Percentiles rank a stretch among this genome's conserved stretches.
phyloP scores from a whole-genome alignment of 2,113 vertebrate species.

The Talpa occidentalis region DNA sequence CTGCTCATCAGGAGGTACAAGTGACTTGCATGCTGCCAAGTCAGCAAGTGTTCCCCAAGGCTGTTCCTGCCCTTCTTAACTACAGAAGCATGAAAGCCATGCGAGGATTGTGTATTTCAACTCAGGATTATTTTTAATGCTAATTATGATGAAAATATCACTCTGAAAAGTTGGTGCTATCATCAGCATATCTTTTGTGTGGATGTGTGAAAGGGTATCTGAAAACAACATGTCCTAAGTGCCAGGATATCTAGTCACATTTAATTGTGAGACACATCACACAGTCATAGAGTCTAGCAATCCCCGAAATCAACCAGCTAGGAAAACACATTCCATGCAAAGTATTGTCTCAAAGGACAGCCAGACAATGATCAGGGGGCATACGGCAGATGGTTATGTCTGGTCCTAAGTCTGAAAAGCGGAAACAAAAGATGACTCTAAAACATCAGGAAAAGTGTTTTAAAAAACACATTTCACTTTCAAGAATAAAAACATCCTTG shows the following conservation, averaged over 20 bases:
- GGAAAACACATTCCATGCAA: neutral
- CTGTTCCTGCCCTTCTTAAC: constrained; percentile 52
- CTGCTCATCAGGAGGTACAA: neutral
- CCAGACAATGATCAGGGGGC: neutral
- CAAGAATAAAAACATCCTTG: constrained; percentile 14
- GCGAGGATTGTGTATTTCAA: neutral
- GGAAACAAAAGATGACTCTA: neutral
- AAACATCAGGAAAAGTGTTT: neutral
- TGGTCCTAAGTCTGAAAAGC: constrained; percentile 9
- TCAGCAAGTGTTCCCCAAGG: constrained; percentile 25
- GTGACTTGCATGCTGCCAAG: constrained; percentile 11
- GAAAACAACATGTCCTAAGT: neutral
- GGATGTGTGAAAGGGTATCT: neutral
- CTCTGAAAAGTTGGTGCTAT: constrained; percentile 43
- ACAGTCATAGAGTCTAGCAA: neutral
- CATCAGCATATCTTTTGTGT: constrained; percentile 39
- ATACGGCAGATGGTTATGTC: neutral
- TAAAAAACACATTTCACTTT: constrained; percentile 31
- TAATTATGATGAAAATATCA: constrained; percentile 53
- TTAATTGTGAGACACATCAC: neutral
- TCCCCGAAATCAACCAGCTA: neutral
- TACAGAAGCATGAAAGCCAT: constrained; percentile 47
- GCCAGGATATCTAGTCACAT: neutral
- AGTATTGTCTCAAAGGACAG: neutral
- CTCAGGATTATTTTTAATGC: neutral